Conservation (phyloP, 2,113 vertebrate species). For the Caracal caracal region DNA sequence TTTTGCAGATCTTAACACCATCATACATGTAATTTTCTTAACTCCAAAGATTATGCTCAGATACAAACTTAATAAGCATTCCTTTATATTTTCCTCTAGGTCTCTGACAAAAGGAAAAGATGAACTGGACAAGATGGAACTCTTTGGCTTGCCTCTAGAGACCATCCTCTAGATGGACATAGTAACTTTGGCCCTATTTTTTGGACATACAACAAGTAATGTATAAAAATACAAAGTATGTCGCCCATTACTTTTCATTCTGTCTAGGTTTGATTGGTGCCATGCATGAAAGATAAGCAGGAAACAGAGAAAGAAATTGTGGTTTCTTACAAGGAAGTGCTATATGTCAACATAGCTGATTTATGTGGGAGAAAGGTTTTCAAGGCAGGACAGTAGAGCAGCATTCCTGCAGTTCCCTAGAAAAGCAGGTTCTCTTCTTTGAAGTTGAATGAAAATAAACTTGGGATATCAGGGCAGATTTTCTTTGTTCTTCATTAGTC, state of each 20-base stretch:
- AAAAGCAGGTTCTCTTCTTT: conserved; percentile 40
- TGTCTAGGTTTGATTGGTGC: background rate
- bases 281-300: background rate
- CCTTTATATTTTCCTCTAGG: background rate
- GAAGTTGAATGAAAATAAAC: conserved; percentile 52
- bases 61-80: background rate
- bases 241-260: background rate
- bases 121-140: background rate
- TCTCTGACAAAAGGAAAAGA: background rate
- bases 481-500: conserved; percentile 50
- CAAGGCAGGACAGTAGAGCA: background rate
- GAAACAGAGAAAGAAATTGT: background rate
- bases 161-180: background rate
- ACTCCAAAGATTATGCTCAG: background rate
- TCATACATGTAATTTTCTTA: background rate
- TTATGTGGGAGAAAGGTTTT: background rate
- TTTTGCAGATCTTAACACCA: background rate
- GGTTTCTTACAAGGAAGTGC: background rate
- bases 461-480: background rate
- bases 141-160: background rate
- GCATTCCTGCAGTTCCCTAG: background rate
- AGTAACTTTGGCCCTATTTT: background rate
- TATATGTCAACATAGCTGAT: background rate
- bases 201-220: background rate
- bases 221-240: background rate